Evolutionary conservation across 2,113 vertebrate species (phyloP).

Genomic region (Vimba vimba): DNA sequence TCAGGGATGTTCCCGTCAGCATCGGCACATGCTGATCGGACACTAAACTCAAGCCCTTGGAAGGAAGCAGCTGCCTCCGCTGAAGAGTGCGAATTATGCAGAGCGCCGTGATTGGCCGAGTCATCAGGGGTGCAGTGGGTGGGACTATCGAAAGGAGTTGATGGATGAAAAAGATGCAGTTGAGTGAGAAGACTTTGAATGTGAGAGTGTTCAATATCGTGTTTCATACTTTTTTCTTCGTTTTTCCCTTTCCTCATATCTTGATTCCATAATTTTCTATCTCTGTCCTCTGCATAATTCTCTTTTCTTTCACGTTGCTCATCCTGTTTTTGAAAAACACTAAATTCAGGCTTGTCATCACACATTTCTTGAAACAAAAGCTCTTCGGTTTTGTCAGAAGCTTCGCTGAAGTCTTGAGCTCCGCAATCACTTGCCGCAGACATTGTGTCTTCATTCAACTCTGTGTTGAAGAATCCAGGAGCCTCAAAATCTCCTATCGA

Average conservation of each 20-base stretch:
- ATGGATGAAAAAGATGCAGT: constrained; percentile 73
- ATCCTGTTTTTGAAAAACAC: neutral
- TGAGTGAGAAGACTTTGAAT: constrained; percentile 79
- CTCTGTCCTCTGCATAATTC: neutral
- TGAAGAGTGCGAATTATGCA: rapidly evolving
- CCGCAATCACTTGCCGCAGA: constrained; percentile 20
- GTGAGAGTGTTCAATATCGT: constrained; percentile 73
- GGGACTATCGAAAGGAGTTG: neutral
- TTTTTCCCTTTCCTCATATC: neutral
- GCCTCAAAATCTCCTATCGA: constrained; percentile 66
- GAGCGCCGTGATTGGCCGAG: neutral
- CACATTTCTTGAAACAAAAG: constrained; percentile 14
- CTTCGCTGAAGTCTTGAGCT: constrained; percentile 6
- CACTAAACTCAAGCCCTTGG: constrained; percentile 58
- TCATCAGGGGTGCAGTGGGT: neutral
- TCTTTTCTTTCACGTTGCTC: constrained; percentile 12
- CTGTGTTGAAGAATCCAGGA: constrained; percentile 50
- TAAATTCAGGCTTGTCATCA: neutral
- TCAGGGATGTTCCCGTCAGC: constrained; percentile 59
- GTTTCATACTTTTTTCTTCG: constrained; percentile 10
- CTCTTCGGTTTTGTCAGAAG: neutral
- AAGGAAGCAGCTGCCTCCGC: neutral
- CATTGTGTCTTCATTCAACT: constrained; percentile 54
- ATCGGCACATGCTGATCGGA: neutral
- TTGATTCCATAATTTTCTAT: neutral